A percentile compares a stretch with the other conserved stretches of the same genome.
Evolutionary conservation across 2,113 vertebrate genomes (phyloP).

Genomic region (Conger conger): DNA sequence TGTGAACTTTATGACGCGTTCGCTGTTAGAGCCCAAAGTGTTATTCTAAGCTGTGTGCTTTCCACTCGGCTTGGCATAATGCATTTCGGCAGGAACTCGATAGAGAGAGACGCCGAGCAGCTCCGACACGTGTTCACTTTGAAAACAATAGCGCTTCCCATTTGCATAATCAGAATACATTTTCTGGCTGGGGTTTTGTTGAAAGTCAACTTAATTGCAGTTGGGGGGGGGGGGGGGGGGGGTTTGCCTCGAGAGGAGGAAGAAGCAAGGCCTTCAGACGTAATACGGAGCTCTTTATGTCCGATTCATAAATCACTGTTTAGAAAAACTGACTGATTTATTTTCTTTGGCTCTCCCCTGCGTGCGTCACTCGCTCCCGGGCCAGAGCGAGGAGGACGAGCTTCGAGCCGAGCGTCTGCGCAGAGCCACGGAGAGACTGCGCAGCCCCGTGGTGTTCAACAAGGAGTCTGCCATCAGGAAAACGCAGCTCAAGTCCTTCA

Average conservation of each 20-base stretch:
- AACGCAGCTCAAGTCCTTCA: slow-evolving; percentile 96
- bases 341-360: neutral
- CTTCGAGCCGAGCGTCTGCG: slow-evolving; percentile 81
- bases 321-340: no score
- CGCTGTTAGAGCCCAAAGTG: slow-evolving; percentile 62
- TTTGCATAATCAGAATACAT: slow-evolving; percentile 83
- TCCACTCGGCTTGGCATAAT: slow-evolving; percentile 74
- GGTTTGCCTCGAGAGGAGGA: slow-evolving; percentile 35
- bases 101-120: slow-evolving; percentile 59
- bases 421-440: slow-evolving; percentile 83
- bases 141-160: slow-evolving; percentile 75
- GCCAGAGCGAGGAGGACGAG: slow-evolving; percentile 84
- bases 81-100: slow-evolving; percentile 62
- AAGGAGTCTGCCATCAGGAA: slow-evolving; percentile 91
- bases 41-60: slow-evolving; percentile 63
- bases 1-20: slow-evolving; percentile 77
- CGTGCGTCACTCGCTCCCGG: slow-evolving; percentile 31
- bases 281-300: neutral
- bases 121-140: slow-evolving; percentile 71
- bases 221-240: no score
- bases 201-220: slow-evolving; percentile 79
- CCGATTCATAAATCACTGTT: slow-evolving; percentile 3
- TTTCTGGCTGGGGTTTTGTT: slow-evolving; percentile 75
- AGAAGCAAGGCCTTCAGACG: slow-evolving; percentile 14
- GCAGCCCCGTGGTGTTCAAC: slow-evolving; percentile 89